A percentile compares a stretch with the other conserved stretches of the same genome.
Evolutionary conservation across 2,113 vertebrate genomes (phyloP).

Genomic region (Lasiurus borealis): DNA sequence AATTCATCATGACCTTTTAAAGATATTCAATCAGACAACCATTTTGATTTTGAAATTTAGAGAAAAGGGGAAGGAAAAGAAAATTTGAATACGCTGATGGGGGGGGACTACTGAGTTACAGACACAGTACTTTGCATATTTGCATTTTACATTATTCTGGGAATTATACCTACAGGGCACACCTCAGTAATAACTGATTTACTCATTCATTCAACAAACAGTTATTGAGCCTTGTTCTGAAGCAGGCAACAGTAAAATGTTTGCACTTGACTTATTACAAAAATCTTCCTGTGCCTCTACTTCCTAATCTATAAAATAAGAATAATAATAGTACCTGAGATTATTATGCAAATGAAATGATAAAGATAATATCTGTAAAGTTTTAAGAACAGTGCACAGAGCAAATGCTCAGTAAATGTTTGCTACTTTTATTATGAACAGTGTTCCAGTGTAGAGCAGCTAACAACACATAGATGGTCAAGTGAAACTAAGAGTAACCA

Average conservation of each 20-base stretch:
- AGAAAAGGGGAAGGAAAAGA: slow-evolving; percentile 41
- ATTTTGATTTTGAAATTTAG: slow-evolving; percentile 73
- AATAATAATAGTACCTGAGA: background rate
- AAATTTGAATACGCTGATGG: background rate
- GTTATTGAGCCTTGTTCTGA: slow-evolving; percentile 14
- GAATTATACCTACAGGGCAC: background rate
- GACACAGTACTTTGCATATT: background rate
- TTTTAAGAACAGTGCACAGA: background rate
- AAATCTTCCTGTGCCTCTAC: background rate
- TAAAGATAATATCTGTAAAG: background rate
- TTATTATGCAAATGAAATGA: background rate
- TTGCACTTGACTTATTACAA: background rate
- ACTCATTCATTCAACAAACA: background rate
- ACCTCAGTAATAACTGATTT: background rate
- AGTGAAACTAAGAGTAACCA: background rate
- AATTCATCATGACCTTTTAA: slow-evolving; percentile 80
- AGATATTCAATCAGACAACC: slow-evolving; percentile 64
- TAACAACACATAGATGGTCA: background rate
- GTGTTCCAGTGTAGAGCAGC: background rate
- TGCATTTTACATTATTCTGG: slow-evolving; percentile 33
- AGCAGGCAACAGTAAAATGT: background rate
- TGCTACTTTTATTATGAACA: slow-evolving; percentile 6
- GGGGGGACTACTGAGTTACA: background rate
- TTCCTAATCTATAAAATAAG: slow-evolving; percentile 13
- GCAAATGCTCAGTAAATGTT: slow-evolving; percentile 6